Evolutionary conservation across 2,113 vertebrate genomes (phyloP).

Genomic region (Marmota flaviventris): DNA sequence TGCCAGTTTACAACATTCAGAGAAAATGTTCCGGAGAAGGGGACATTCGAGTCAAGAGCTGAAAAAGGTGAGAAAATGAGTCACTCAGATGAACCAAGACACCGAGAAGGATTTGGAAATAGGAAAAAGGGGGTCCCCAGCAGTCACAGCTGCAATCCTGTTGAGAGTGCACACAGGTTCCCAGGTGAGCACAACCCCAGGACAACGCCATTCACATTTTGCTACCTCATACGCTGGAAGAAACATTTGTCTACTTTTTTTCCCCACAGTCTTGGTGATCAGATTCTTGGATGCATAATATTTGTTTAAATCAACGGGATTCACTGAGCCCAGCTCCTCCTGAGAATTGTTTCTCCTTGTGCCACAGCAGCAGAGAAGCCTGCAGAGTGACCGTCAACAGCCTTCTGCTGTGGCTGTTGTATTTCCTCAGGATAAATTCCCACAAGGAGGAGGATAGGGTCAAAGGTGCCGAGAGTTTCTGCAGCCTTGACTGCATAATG

Average conservation of each 20-base stretch:
- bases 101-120: not conserved
- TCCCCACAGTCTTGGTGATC: not conserved
- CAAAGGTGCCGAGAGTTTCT: not conserved
- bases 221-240: not conserved
- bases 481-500: not conserved
- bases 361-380: not conserved
- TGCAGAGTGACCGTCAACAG: not conserved
- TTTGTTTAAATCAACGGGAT: not conserved
- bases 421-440: conserved; percentile 55
- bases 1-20: not conserved
- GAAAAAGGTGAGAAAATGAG: not conserved
- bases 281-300: not conserved
- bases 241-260: not conserved
- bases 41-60: not conserved
- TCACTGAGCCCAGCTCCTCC: not conserved
- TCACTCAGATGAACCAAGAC: not conserved
- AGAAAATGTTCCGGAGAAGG: not conserved
- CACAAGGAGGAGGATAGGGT: conserved; percentile 1
- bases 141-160: fast-evolving
- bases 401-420: not conserved
- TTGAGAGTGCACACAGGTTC: no score
- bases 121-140: not conserved
- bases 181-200: fast-evolving
- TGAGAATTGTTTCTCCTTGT: not conserved
- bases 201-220: not conserved